Conservation (phyloP, 2,888 invertebrate genomes). For the Laothoe populi region DNA sequence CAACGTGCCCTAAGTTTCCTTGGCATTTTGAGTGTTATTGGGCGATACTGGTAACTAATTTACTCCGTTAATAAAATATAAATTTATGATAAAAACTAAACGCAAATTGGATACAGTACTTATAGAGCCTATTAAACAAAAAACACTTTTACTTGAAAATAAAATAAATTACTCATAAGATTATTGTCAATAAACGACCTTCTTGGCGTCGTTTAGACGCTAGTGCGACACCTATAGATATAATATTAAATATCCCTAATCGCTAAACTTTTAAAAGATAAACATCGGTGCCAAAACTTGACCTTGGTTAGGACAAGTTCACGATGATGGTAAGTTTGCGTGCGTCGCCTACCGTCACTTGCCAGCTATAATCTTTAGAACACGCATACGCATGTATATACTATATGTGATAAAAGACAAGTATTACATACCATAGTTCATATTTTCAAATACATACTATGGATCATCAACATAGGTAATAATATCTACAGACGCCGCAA, state of each 20-base stretch:
- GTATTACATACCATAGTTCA: not conserved
- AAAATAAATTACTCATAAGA: not conserved
- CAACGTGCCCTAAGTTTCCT: no score
- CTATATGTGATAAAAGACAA: not conserved
- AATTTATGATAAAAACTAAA: no score
- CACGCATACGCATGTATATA: not conserved
- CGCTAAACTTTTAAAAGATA: constrained; percentile 26
- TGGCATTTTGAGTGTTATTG: no score
- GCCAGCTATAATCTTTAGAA: constrained; percentile 10
- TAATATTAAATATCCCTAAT: not conserved
- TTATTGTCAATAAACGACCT: not conserved
- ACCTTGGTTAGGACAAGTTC: constrained; percentile 36
- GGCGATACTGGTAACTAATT: no score
- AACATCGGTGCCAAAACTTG: constrained; percentile 28
- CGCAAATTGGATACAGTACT: no score
- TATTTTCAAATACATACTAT: no score
- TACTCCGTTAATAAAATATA: no score
- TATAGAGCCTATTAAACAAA: no score
- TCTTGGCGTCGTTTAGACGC: not conserved
- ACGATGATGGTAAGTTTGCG: constrained; percentile 42
- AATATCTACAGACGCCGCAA: no score
- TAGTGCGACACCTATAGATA: not conserved
- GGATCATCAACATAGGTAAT: no score
- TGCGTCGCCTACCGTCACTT: constrained; percentile 31
- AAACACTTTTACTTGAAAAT: not conserved